These are phyloP conservation scores for Felis chaus DNA, from an alignment of 2,113 vertebrate genomes.

Conservation along the genomic window DNA sequence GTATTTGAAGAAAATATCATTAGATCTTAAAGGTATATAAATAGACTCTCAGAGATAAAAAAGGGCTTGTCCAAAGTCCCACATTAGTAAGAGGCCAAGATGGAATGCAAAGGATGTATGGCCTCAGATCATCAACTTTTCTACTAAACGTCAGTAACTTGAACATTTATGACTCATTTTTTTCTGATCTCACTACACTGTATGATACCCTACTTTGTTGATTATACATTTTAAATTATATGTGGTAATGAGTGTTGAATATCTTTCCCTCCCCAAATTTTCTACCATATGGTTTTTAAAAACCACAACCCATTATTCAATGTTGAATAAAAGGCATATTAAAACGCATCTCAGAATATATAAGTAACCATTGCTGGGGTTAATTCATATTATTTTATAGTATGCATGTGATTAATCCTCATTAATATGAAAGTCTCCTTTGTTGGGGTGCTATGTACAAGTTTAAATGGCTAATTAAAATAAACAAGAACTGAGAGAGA, in stretches of 20 bases:
- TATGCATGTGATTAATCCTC: conserved; percentile 1
- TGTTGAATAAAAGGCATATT: conserved; percentile 41
- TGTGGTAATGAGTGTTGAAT: neutral
- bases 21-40: neutral
- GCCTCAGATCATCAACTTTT: neutral
- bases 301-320: neutral
- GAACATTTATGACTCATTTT: neutral
- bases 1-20: neutral
- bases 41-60: neutral
- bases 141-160: neutral
- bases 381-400: conserved; percentile 51
- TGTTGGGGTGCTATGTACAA: neutral
- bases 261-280: conserved; percentile 37
- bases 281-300: conserved; percentile 14
- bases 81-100: neutral
- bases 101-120: neutral
- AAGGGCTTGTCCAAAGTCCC: neutral
- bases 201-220: neutral
- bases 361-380: neutral
- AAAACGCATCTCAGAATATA: conserved; percentile 20
- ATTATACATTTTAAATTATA: conserved; percentile 26
- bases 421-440: conserved; percentile 43
- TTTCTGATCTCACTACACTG: neutral
- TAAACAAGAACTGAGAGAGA: conserved; percentile 31
- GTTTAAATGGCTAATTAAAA: conserved; percentile 49